Evolutionary conservation across 2,797 vertebrate species (phyloP).

Genomic region (Percopsis omiscomaycus): DNA sequence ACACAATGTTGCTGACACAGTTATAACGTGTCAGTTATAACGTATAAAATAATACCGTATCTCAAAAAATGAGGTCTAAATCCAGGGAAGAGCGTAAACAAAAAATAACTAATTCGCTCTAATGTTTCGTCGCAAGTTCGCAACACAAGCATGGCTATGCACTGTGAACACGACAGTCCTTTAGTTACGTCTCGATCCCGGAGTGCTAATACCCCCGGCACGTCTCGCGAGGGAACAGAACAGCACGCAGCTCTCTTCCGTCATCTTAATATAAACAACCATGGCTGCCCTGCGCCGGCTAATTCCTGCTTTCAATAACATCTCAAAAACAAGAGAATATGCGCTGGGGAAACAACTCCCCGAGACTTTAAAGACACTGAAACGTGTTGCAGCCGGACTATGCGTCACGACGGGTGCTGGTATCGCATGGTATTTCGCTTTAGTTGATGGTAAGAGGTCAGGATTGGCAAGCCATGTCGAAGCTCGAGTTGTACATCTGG

Average conservation of each 20-base stretch:
- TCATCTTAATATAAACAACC: slow-evolving; percentile 43
- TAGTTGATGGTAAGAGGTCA: not conserved
- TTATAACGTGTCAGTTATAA: too few relatives aligned
- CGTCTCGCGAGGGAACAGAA: slow-evolving; percentile 73
- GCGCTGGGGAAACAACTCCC: slow-evolving; percentile 10
- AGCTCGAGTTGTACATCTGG: slow-evolving; percentile 50
- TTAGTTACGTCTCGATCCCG: not conserved
- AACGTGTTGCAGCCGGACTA: slow-evolving; percentile 37
- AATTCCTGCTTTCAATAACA: slow-evolving; percentile 28
- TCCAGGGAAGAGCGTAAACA: too few relatives aligned
- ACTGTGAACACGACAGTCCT: too few relatives aligned
- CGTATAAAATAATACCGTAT: too few relatives aligned
- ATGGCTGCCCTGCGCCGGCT: slow-evolving; percentile 76
- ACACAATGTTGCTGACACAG: not conserved
- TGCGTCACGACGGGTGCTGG: slow-evolving; percentile 46
- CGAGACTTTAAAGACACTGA: slow-evolving; percentile 32
- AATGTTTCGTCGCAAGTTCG: too few relatives aligned
- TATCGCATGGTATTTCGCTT: slow-evolving; percentile 29
- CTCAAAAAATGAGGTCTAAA: too few relatives aligned
- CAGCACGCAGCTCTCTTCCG: slow-evolving; percentile 16
- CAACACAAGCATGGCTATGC: too few relatives aligned
- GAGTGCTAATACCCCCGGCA: slow-evolving; percentile 30
- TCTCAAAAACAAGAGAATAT: slow-evolving; percentile 26
- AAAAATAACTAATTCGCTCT: too few relatives aligned
- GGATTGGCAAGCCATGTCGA: slow-evolving; percentile 41